Base-by-base conservation (phyloP, 2,113 vertebrate species). In the Misgurnus anguillicaudatus region DNA sequence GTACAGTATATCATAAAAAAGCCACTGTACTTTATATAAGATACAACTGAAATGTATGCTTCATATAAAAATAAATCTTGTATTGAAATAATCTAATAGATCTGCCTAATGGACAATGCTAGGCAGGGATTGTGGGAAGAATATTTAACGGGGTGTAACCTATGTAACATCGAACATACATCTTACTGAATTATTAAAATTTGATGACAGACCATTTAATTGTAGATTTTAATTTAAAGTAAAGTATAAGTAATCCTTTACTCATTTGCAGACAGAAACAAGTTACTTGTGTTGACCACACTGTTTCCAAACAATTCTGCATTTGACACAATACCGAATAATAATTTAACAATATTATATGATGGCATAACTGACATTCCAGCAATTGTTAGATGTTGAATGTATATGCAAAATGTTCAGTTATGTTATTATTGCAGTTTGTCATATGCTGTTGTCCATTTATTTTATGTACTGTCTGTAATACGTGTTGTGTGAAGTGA, bases 321-420 rank as follows among this genome's bases (percentile, higher is more conserved):
- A 67, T 82, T 31, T 31, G 24, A 31, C 24, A 31, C 24, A 31
- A 31, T 31, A 31, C 24, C 24, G 3, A 31, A 1, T 31, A 31
- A 1, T 31, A 31, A 31, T 31, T 31, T 73, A 58, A 55, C 55
- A 57, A 57, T 17, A 78, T 11, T 39, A 62, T 69, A 51, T 42
- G 38, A 73, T 70, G 24, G 63, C 36, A 66, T 79, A 82, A 24
- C 38, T 79, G 31, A 83, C 69, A 74, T 82, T 79, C 76, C 81
- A 69, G 36, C 10, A 60, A 58, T 48, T 57, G 38, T 74, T 57
- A 42, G 42, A 63, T 76, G 19, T 79, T 75, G 58, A 58, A 19
- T 68, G 69, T 78, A 66, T 42, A 8, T 58, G 17, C 60, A 80
- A 57, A 55, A 73, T 70, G 21, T 72, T 60, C 41, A 57, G 10